Base-by-base conservation (phyloP, 2,888 invertebrate species). In the Cerastoderma edule region DNA sequence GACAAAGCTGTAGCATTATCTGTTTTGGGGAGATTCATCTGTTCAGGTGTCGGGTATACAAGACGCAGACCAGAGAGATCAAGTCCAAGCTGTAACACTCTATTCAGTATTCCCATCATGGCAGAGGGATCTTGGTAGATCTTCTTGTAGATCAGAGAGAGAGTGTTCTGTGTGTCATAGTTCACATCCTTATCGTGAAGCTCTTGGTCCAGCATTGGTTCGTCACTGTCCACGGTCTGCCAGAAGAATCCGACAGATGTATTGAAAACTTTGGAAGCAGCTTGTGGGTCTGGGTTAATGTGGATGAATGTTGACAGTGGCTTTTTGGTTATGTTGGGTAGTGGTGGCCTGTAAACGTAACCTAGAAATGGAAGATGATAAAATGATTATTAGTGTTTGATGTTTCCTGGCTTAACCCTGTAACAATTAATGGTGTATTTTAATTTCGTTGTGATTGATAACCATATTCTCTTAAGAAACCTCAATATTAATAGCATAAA, bases 231-330 rank as follows among this genome's bases (percentile, higher is more conserved):
- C 1, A 91, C 84, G 0, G 91, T 91, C 78, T 91, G 88, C 90
- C 91, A 92, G 86, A 88, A 90, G 73, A 91, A 91, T 4, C 91
- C 91, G 0, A 88, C 84, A 5, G 87, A 80, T 0, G 85, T 85
- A 71, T 84, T 85, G 71, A 92, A 90, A 19, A 91, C 86, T 67
- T 87, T 88, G 8, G 78, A 70, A 2, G 86, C 89, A 8, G 90
- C 91, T 27, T 81, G 80, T 0, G 70, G 72, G 57, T 89, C 89
- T n/a, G 84, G 83, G 64, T 87, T 88, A 1, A 91, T 75, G 77
- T 91, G 89, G 64, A 91, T 84, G 76, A 90, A 91, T 28, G 91
- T 89, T 6, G 91, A 90, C 70, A 92, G 78, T 4, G 90, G 91
- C 70, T 89, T 89, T 10, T 84, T 88, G 24, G 89, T 86, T 69